Evolutionary conservation across 2,797 vertebrate genomes (phyloP).

Genomic region (Melanotaenia nigrans): DNA sequence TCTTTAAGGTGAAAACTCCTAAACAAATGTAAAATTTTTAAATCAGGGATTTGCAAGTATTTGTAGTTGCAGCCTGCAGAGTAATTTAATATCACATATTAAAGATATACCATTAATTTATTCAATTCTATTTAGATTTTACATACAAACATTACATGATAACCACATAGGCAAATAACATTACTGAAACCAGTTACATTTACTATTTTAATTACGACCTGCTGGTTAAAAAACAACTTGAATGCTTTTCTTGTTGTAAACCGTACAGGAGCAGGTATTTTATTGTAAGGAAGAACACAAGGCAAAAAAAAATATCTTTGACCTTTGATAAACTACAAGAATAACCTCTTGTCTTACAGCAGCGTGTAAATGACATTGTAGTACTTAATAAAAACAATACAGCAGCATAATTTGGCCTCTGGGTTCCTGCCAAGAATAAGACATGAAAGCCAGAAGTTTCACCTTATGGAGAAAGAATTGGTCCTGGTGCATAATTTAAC

Average conservation of each 20-base stretch:
- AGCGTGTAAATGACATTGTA: constrained; percentile 10
- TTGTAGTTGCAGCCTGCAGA: too few relatives aligned
- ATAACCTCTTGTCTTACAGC: neutral
- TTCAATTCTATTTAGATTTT: too few relatives aligned
- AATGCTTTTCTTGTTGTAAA: neutral
- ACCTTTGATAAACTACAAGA: constrained; percentile 36
- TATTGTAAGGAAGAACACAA: constrained; percentile 8
- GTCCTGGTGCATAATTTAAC: constrained; percentile 11
- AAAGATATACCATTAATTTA: too few relatives aligned
- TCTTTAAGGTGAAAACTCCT: too few relatives aligned
- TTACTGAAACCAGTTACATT: neutral
- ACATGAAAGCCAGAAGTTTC: constrained; percentile 12
- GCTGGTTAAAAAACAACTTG: too few relatives aligned
- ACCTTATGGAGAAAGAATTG: constrained; percentile 6
- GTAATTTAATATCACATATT: too few relatives aligned
- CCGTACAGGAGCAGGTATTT: constrained; percentile 19
- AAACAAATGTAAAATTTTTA: too few relatives aligned
- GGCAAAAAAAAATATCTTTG: constrained; percentile 20
- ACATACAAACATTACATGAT: too few relatives aligned
- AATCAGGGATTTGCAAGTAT: too few relatives aligned
- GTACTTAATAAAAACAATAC: constrained; percentile 20
- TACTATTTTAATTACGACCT: too few relatives aligned
- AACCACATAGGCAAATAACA: neutral
- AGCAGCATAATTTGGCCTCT: constrained; percentile 2
- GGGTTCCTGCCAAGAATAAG: constrained; percentile 6